A percentile compares a stretch with the other conserved stretches of the same genome.
Evolutionary conservation across 2,113 vertebrate genomes (phyloP).

Genomic region (Symphodus melops): DNA sequence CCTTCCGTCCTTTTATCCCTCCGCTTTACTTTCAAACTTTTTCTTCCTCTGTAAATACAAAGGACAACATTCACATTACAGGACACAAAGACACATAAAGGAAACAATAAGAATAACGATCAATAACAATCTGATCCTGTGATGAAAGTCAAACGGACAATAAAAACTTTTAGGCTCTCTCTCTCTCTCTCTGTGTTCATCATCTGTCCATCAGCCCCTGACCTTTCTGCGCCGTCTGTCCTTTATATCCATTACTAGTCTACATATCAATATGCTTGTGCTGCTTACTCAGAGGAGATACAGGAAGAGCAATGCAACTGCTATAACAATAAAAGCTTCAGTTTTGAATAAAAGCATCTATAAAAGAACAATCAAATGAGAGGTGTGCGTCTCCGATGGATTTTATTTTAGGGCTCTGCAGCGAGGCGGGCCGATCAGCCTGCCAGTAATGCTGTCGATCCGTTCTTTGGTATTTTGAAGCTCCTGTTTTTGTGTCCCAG

Average conservation of each 20-base stretch:
- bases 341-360: slow-evolving; percentile 8
- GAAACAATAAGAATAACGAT: not conserved
- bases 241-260: not conserved
- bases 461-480: slow-evolving; percentile 34
- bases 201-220: slow-evolving; percentile 6
- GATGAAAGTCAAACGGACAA: not conserved
- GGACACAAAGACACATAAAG: not conserved
- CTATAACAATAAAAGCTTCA: slow-evolving; percentile 31
- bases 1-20: not conserved
- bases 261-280: not conserved
- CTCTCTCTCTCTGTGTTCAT: not conserved
- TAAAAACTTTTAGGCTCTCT: not conserved
- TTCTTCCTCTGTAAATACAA: not conserved
- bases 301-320: slow-evolving; percentile 3
- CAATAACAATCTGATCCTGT: not conserved
- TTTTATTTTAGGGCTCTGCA: slow-evolving; percentile 27
- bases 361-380: slow-evolving; percentile 5
- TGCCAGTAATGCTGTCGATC: slow-evolving; percentile 39
- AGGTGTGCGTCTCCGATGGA: not conserved
- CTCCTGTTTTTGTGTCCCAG: slow-evolving; percentile 15
- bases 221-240: not conserved
- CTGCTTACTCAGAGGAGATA: not conserved
- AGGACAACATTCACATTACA: not conserved
- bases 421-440: slow-evolving; percentile 9
- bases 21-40: not conserved